A percentile compares a stretch with the other conserved stretches of the same genome.
phyloP scores from a whole-genome alignment of 2,888 invertebrate genomes.

The Acanthosepion lycidas region DNA sequence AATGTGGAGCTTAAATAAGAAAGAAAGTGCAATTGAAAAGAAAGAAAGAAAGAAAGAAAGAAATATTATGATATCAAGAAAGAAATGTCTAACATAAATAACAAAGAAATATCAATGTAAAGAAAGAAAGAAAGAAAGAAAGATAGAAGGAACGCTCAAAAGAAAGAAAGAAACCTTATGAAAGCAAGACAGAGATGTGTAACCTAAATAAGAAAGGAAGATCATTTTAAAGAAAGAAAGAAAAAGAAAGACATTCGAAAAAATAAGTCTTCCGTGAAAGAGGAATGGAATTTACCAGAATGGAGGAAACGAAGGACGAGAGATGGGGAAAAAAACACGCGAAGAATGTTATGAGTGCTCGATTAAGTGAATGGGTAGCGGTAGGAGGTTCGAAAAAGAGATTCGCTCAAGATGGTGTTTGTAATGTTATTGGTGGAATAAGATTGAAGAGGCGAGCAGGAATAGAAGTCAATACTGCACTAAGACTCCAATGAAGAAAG shows the following conservation, averaged over 20 bases:
- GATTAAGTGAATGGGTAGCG: constrained; percentile 11
- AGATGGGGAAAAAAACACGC: background rate
- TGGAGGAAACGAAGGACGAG: constrained; percentile 12
- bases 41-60: too few relatives aligned
- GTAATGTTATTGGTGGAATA: background rate
- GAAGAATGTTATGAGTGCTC: constrained; percentile 12
- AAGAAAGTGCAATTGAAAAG: too few relatives aligned
- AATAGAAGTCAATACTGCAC: background rate
- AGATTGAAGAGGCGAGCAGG: background rate
- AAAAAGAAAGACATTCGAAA: background rate
- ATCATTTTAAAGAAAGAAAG: background rate
- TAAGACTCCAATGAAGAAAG: background rate
- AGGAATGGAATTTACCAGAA: background rate
- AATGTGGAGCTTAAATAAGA: too few relatives aligned
- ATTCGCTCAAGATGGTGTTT: background rate
- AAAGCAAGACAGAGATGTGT: background rate
- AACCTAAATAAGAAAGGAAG: background rate
- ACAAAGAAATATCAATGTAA: background rate
- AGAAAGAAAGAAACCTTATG: background rate
- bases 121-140: too few relatives aligned
- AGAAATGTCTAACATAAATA: too few relatives aligned
- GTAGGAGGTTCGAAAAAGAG: background rate
- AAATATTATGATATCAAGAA: too few relatives aligned
- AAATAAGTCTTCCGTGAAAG: background rate
- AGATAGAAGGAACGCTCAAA: background rate